Percentiles rank a stretch among this genome's conserved stretches.
Evolutionary conservation across 2,888 invertebrate species (phyloP).

Genomic region (Rhabditophanes sp.): DNA sequence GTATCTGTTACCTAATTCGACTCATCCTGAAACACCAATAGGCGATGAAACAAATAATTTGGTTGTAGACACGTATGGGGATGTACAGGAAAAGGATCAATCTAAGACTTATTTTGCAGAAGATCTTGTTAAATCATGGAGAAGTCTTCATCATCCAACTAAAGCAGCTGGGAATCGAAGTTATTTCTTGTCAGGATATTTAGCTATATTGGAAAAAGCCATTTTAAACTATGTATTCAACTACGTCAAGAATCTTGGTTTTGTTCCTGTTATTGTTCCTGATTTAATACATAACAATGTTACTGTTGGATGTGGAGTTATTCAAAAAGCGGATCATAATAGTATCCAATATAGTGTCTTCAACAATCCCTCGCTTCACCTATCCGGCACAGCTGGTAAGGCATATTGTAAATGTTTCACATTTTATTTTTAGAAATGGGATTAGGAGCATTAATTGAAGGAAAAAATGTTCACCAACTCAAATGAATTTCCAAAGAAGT

Average conservation of each 20-base stretch:
- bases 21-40: slow-evolving; percentile 21
- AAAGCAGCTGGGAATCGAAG: slow-evolving; percentile 29
- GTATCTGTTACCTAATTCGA: slow-evolving; percentile 24
- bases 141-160: slow-evolving; percentile 26
- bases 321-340: slow-evolving; percentile 8
- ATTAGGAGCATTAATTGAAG: slow-evolving; percentile 22
- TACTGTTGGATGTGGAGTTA: slow-evolving; percentile 33
- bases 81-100: slow-evolving; percentile 12
- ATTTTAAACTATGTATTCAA: slow-evolving; percentile 13
- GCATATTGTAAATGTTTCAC: background rate
- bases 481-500: slow-evolving; percentile 27
- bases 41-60: slow-evolving; percentile 10
- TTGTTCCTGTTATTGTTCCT: slow-evolving; percentile 21
- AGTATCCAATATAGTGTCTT: slow-evolving; percentile 22
- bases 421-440: slow-evolving; percentile 34
- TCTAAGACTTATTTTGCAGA: slow-evolving; percentile 13
- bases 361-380: slow-evolving; percentile 16
- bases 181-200: slow-evolving; percentile 22
- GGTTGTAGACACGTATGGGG: slow-evolving; percentile 8
- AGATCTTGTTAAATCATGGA: slow-evolving; percentile 28
- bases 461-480: slow-evolving; percentile 21
- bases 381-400: slow-evolving; percentile 40
- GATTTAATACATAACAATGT: slow-evolving; percentile 31
- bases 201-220: slow-evolving; percentile 11
- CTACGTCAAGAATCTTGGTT: slow-evolving; percentile 3